Evolutionary conservation across 2,888 invertebrate genomes (phyloP).

Genomic region (Phorcus lineatus): DNA sequence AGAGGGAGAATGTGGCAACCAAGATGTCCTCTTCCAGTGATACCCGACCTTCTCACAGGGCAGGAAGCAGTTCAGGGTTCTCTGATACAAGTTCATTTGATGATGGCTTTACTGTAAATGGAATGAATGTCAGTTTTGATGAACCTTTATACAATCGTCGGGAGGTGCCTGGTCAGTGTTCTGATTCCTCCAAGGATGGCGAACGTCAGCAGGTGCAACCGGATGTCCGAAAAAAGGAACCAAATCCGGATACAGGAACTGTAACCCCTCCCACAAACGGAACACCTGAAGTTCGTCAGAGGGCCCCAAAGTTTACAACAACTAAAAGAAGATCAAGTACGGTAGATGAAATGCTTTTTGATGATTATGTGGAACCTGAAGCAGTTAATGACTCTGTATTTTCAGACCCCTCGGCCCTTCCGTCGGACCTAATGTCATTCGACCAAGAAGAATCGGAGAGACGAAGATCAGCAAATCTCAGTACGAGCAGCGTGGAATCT

Average conservation of each 20-base stretch:
- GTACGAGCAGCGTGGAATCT: conserved; percentile 59
- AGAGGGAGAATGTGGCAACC: not conserved
- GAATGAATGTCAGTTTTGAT: conserved; percentile 67
- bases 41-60: not conserved
- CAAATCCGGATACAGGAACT: not conserved
- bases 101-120: conserved; percentile 42
- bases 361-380: conserved; percentile 63
- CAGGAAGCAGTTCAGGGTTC: conserved; percentile 26
- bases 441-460: conserved; percentile 40
- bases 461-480: conserved; percentile 37
- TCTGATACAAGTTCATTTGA: conserved; percentile 40
- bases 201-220: not conserved
- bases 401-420: conserved; percentile 42
- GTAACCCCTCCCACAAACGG: not conserved
- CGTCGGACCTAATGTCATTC: conserved; percentile 66
- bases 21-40: conserved; percentile 5
- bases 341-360: conserved; percentile 70
- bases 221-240: not conserved
- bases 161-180: conserved; percentile 23
- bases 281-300: conserved; percentile 11
- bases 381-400: conserved; percentile 23
- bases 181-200: not conserved
- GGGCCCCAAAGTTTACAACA: conserved; percentile 58
- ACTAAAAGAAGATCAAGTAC: conserved; percentile 67
- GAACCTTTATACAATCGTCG: conserved; percentile 55